Percentiles rank a stretch among this genome's conserved stretches.
Evolutionary conservation across 2,113 vertebrate species (phyloP).

Genomic region (Petromus typicus): DNA sequence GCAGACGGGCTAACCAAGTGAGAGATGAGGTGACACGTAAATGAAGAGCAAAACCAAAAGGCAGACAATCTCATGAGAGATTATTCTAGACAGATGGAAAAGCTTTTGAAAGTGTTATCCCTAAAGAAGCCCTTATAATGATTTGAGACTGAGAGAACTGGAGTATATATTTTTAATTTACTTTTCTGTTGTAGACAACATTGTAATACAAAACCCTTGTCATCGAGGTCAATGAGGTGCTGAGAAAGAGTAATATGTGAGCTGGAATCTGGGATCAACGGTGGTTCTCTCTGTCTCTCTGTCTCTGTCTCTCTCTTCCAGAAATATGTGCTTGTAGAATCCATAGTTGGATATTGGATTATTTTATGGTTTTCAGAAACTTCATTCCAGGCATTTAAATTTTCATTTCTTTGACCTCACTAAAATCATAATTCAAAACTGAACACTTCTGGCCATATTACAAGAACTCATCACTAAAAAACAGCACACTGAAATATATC

Average conservation of each 20-base stretch:
- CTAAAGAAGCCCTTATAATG: background rate
- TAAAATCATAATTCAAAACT: background rate
- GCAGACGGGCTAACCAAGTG: background rate
- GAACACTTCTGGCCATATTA: background rate
- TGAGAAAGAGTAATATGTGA: background rate
- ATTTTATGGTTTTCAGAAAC: background rate
- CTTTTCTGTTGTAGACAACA: background rate
- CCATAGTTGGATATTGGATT: background rate
- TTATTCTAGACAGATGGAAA: background rate
- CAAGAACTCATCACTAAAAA: background rate
- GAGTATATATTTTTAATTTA: background rate
- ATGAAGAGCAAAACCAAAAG: background rate
- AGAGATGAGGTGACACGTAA: background rate
- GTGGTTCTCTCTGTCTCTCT: background rate
- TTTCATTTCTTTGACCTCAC: background rate
- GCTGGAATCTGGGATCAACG: background rate
- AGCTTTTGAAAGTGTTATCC: background rate
- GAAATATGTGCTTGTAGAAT: background rate
- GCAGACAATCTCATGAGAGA: background rate
- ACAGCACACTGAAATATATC: background rate
- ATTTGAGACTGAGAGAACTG: background rate
- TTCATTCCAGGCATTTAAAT: background rate
- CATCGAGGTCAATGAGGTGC: background rate
- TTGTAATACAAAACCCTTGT: background rate
- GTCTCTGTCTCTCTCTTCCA: too few species aligned